These are phyloP conservation scores for Mechanitis messenoides DNA, from an alignment of 2,888 invertebrate species.

Conservation along the genomic window DNA sequence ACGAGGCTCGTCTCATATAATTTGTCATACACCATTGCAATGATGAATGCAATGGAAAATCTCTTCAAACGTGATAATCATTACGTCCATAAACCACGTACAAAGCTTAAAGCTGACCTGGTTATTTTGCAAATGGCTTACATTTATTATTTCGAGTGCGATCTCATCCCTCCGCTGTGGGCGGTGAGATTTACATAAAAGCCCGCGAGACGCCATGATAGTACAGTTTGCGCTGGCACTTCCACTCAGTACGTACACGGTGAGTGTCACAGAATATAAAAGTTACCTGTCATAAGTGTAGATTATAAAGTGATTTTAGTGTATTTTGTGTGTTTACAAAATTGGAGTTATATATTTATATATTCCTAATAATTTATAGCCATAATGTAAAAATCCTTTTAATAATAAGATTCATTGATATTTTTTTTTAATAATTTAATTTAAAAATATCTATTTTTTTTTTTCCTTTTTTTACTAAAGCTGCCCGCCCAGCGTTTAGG, in stretches of 20 bases:
- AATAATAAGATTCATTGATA: too few species aligned
- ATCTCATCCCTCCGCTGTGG: slow-evolving; percentile 47
- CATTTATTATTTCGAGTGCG: slow-evolving; percentile 31
- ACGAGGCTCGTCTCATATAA: slow-evolving; percentile 14
- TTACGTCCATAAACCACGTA: slow-evolving; percentile 29
- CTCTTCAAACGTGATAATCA: slow-evolving; percentile 30
- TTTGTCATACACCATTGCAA: slow-evolving; percentile 19
- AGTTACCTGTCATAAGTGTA: neutral
- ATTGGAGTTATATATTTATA: neutral
- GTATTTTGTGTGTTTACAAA: neutral
- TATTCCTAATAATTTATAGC: neutral
- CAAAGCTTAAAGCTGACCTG: slow-evolving; percentile 30
- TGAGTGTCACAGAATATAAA: slow-evolving; percentile 43
- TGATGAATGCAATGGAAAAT: slow-evolving; percentile 25
- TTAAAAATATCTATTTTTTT: neutral
- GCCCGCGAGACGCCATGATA: slow-evolving; percentile 38
- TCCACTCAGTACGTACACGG: slow-evolving; percentile 66
- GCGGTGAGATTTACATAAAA: slow-evolving; percentile 58
- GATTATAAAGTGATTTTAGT: neutral
- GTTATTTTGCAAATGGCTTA: slow-evolving; percentile 38
- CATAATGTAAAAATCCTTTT: too few species aligned
- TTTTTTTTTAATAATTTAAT: neutral
- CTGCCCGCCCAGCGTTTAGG: slow-evolving; percentile 5
- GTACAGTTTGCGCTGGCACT: slow-evolving; percentile 60
- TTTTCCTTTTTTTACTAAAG: neutral